Base-by-base conservation (phyloP, 1,140 invertebrate species). In the Cylas formicarius region DNA sequence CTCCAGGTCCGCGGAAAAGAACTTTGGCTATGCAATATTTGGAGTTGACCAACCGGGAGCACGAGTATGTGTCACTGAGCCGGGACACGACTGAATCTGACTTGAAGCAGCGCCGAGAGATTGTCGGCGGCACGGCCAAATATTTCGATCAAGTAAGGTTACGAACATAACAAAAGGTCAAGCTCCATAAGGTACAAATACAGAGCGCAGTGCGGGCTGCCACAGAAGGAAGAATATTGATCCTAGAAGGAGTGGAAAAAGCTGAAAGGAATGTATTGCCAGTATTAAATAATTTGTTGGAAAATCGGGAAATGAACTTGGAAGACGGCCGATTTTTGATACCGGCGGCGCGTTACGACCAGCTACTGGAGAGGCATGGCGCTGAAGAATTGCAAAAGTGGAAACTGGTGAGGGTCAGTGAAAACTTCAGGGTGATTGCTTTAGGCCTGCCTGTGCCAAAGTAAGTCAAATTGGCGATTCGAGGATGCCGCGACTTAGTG, bases 161-260 rank as follows among this genome's bases (percentile, higher is more conserved):
- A 22, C n/a, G n/a, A n/a, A n/a, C n/a, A n/a, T n/a, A n/a, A n/a
- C n/a, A n/a, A n/a, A n/a, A n/a, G n/a, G n/a, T n/a, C n/a, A n/a
- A n/a, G n/a, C n/a, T n/a, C n/a, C n/a, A n/a, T 14, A 31, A 6
- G 22, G 22, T 16, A 4, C n/a, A 34, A 37, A 47, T 50, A 28
- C 54, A 87, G 82, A 86, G 86, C 68, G 92, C 93, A 18, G 92
- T 97, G 0, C 72, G 84, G 57, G 93, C 93, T 11, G 94, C 93
- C 0, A 73, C 80, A 8, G 73, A 92, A 67, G 93, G 93, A 1
- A 74, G 93, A 42, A 76, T 97, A 18, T 72, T 98, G 8, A 72
- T 97, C n/a, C 70, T 98, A 16, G 94, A 98, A 68, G 95, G 94
- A 4, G 90, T 98, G 39, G 94, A 98, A 71, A 97, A 97, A 64